Evolutionary conservation across 1,140 invertebrate species (phyloP).

Genomic region (Achatina immaculata): DNA sequence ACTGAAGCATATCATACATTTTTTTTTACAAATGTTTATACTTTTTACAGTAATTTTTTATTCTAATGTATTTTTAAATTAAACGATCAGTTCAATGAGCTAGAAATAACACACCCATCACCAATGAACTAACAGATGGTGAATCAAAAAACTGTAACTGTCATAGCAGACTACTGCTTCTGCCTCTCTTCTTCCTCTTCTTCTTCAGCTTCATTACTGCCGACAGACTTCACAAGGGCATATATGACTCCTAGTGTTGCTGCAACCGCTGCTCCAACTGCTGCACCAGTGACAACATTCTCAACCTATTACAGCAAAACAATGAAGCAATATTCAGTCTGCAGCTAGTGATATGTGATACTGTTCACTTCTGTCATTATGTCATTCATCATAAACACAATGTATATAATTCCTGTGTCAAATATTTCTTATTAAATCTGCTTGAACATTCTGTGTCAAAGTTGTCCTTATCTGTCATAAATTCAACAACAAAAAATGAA

Average conservation of each 20-base stretch:
- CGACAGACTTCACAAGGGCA: not conserved
- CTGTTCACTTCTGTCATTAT: not conserved
- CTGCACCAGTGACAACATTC: conserved; percentile 5
- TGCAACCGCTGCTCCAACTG: not conserved
- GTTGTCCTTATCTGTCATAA: not conserved
- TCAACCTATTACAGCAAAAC: conserved; percentile 13
- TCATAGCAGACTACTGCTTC: no score
- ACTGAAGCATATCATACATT: no score
- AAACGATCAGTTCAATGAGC: no score
- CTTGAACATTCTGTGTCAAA: not conserved
- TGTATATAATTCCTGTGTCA: not conserved
- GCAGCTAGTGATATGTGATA: not conserved
- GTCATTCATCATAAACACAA: not conserved
- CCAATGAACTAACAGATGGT: no score
- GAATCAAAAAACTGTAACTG: no score
- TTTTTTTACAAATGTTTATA: no score
- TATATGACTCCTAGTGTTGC: not conserved
- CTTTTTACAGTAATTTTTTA: no score
- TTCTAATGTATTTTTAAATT: no score
- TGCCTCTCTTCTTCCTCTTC: not conserved
- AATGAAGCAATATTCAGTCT: not conserved
- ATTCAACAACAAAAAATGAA: not conserved
- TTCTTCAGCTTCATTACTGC: not conserved
- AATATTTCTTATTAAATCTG: not conserved
- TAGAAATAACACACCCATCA: no score